Evolutionary conservation across 2,797 vertebrate species (phyloP).

Genomic region (Kryptopterus vitreolus): DNA sequence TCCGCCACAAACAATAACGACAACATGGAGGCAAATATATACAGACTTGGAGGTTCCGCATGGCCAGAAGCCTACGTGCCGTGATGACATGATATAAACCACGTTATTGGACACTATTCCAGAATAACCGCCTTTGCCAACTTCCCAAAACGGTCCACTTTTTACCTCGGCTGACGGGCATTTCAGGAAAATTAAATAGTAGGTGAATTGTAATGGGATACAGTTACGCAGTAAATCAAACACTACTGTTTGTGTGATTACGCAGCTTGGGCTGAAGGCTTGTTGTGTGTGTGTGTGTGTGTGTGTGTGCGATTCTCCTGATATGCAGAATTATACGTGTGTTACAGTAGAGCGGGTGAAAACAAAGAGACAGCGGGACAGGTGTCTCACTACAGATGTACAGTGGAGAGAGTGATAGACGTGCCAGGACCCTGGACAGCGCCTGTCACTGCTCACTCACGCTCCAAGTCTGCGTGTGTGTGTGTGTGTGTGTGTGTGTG

Average conservation of each 20-base stretch:
- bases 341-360: constrained; percentile 21
- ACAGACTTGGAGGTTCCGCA: not conserved
- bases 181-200: not conserved
- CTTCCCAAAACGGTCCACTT: not conserved
- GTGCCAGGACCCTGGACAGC: constrained; percentile 80
- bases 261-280: not conserved
- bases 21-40: not conserved
- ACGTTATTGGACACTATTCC: not conserved
- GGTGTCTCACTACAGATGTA: constrained; percentile 59
- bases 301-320: not conserved
- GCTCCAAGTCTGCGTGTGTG: constrained; percentile 52
- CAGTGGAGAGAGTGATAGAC: constrained; percentile 58
- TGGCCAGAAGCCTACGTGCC: not conserved
- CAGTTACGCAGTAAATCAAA: not conserved
- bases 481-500: constrained; percentile 45
- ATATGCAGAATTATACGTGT: not conserved
- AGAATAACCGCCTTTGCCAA: not conserved
- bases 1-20: not conserved
- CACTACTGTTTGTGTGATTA: not conserved
- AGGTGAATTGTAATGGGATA: not conserved
- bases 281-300: not conserved
- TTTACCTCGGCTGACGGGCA: not conserved
- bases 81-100: constrained; percentile 6
- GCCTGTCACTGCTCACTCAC: constrained; percentile 63
- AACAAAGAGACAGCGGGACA: constrained; percentile 40